phyloP scores from a whole-genome alignment of 1,140 invertebrate genomes.

The Drosophila quadrilineata region DNA sequence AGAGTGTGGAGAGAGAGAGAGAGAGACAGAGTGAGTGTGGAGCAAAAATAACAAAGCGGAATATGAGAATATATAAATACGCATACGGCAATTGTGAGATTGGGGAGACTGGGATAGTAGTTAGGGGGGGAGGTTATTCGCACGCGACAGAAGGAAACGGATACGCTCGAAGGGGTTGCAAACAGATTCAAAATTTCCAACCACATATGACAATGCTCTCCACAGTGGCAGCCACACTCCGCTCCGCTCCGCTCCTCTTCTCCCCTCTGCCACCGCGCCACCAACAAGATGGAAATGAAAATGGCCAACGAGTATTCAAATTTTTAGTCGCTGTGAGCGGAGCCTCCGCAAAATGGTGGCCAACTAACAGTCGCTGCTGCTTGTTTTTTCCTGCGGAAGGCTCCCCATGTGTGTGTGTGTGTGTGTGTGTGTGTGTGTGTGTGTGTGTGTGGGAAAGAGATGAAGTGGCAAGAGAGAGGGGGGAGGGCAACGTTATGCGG shows the following conservation, averaged over 20 bases:
- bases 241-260: background rate
- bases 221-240: constrained; percentile 39
- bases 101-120: background rate
- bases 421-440: constrained; percentile 1
- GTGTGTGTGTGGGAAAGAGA: background rate
- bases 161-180: constrained; percentile 79
- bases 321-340: constrained; percentile 43
- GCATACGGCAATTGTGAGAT: constrained; percentile 63
- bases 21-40: constrained; percentile 7
- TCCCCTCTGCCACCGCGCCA: background rate
- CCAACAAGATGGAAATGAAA: constrained; percentile 14
- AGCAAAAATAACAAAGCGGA: constrained; percentile 55
- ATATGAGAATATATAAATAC: constrained; percentile 72
- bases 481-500: constrained; percentile 8
- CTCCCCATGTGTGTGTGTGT: constrained; percentile 42
- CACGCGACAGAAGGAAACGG: constrained; percentile 78
- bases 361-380: constrained; percentile 59
- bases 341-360: constrained; percentile 33
- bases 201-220: constrained; percentile 80
- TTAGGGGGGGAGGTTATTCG: constrained; percentile 45
- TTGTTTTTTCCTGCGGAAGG: constrained; percentile 47
- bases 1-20: background rate
- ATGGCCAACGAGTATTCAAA: constrained; percentile 66
- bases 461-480: background rate
- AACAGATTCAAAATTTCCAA: constrained; percentile 80